Conservation (phyloP, 2,797 vertebrate species). For the Falco novaeseelandiae region DNA sequence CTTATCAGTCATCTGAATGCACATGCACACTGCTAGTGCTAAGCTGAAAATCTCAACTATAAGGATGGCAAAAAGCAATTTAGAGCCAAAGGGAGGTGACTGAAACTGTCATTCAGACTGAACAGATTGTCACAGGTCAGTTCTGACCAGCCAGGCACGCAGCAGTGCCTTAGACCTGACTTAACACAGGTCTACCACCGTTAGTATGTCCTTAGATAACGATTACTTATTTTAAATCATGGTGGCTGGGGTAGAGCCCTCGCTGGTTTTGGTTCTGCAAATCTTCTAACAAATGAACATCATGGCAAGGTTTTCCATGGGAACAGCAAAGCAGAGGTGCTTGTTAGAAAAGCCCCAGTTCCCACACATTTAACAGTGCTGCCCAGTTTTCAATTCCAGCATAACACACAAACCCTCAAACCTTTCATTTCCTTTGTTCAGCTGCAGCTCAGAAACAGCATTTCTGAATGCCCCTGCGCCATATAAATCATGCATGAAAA, state of each 20-base stretch:
- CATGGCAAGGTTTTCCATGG: background rate
- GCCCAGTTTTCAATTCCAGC: background rate
- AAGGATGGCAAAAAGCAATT: background rate
- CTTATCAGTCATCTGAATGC: background rate
- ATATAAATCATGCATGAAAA: background rate
- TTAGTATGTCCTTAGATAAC: background rate
- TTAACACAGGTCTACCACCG: background rate
- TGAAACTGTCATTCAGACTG: background rate
- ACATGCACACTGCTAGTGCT: background rate
- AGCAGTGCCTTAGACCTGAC: background rate
- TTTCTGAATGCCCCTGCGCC: background rate
- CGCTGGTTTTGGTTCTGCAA: background rate
- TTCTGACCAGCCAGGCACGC: background rate
- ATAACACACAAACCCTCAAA: background rate
- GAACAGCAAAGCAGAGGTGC: background rate
- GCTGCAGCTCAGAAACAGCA: background rate
- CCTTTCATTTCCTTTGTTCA: background rate
- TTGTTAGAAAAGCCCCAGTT: background rate
- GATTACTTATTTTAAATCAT: background rate
- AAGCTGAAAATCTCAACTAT: background rate
- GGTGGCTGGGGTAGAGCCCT: background rate
- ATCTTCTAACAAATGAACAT: background rate
- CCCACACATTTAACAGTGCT: background rate
- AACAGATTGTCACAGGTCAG: background rate
- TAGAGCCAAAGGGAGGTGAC: background rate